Base-by-base conservation (phyloP, 2,113 vertebrate species). In the Jaculus jaculus region DNA sequence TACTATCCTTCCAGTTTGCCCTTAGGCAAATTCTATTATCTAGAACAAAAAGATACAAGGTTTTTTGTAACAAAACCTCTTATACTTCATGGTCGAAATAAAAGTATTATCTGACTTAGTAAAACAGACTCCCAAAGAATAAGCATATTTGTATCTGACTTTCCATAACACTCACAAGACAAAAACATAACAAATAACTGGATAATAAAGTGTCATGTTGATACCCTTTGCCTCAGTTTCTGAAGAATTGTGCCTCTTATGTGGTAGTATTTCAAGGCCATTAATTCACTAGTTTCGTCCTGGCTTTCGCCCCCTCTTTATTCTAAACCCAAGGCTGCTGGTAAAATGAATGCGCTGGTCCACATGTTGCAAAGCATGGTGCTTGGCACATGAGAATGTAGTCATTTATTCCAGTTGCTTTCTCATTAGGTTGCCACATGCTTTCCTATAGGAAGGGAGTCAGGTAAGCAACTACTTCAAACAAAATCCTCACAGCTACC, bases 151-250 rank as follows among this genome's bases (percentile, higher is more conserved):
- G 30, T 54, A 16, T 24, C 66, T 66, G 28, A 90, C 42, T 92
- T 92, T 51, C 75, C 72, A 28, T 72, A 88, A 66, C 30, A 89
- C 26, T 32, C 39, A 87, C 4, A 91, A 26, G 54, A 75, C 37
- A 78, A 47, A 91, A 92, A 79, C 74, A 63, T 26, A 72, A 86
- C 42, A 91, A 77, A 94, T 61, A 73, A 93, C 39, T 91, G 39
- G 32, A n/a, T 79, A 74, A 88, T 24, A 42, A 92, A 80, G 66
- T 68, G 80, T 6, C 17, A 26, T 58, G 23, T 54, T 39, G 42
- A 61, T 88, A n/a, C 23, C 30, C 47, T 89, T 23, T 89, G 23
- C 80, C 28, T 84, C 18, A 39, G 17, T 42, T 84, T 68, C 91
- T 86, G 42, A 69, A 89, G 17, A 84, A 71, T 0, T 9, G 4